Base-by-base conservation (phyloP, 1,140 invertebrate species). In the Charaxes varanes region DNA sequence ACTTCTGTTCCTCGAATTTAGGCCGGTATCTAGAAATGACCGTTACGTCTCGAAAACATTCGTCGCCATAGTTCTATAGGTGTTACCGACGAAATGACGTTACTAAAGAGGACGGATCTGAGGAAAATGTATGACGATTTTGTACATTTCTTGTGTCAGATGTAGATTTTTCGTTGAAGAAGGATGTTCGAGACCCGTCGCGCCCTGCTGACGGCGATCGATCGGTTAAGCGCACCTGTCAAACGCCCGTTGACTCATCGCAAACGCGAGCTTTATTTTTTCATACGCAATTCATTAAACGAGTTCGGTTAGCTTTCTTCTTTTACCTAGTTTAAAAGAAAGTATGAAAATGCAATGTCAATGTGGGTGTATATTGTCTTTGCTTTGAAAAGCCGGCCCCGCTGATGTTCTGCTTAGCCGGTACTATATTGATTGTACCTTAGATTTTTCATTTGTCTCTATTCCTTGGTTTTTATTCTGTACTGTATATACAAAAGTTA, bases 201-300 rank as follows among this genome's bases (percentile, higher is more conserved):
- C 55, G 59, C 62, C 58, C 59, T 51, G 59, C 61, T 59, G 53
- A 51, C 55, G 53, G 35, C 49, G 57, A 82, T 82, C 78, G 74
- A 82, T 82, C 69, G 65, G 50, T 62, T 67, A 59, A 68, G 62
- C 71, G 59, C 73, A 74, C 62, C 71, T 82, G 78, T 82, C 78
- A 78, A 76, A 63, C 62, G 65, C 67, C 62, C 68, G 71, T 79
- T 82, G 74, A 79, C 71, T 82, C 74, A 82, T 79, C 74, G 59
- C 51, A 40, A n/a, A 34, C 46, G 46, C 45, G 40, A 48, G 43
- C 48, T 54, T 33, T 48, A 58, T 60, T 63, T 66, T 70, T 62
- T 60, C 60, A 72, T 78, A 78, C 69, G 73, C 65, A 74, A 66
- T 77, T 76, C 50, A 30, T 28, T 16, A 5, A 56, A 57, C 68